These are phyloP conservation scores for Cavia porcellus DNA, from an alignment of 2,113 vertebrate species.

Conservation along the genomic window DNA sequence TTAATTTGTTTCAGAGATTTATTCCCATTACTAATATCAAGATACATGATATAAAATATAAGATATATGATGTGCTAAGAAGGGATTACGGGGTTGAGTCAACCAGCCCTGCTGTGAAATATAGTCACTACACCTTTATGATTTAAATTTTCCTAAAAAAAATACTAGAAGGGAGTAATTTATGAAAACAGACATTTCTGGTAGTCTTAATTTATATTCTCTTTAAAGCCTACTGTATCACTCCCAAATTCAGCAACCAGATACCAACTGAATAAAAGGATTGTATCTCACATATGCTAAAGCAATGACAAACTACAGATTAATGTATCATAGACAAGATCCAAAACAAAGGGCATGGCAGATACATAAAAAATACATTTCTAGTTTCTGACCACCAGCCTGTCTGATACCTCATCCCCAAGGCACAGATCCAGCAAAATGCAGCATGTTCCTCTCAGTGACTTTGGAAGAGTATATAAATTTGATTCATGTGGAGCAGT, in stretches of 20 bases:
- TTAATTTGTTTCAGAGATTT: conserved; percentile 65
- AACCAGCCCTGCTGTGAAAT: conserved; percentile 21
- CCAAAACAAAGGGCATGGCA: neutral
- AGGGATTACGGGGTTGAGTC: conserved; percentile 59
- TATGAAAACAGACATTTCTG: conserved; percentile 20
- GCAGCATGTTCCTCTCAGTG: neutral
- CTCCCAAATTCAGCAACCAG: neutral
- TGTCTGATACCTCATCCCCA: neutral
- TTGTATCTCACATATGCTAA: neutral
- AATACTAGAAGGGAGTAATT: conserved; percentile 33
- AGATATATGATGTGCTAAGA: conserved; percentile 63
- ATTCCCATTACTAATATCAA: conserved; percentile 16
- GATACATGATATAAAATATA: conserved; percentile 52
- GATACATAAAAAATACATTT: neutral
- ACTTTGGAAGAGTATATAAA: neutral
- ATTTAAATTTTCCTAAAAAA: conserved; percentile 54
- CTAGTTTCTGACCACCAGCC: neutral
- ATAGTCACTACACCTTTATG: conserved; percentile 65
- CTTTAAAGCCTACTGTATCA: neutral
- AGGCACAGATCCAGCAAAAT: neutral
- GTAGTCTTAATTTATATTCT: neutral
- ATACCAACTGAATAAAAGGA: neutral
- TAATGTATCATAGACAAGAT: neutral
- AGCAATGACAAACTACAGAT: neutral
- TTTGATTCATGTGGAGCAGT: neutral